Conservation (phyloP, 2,888 invertebrate species). For the Apoderus coryli region DNA sequence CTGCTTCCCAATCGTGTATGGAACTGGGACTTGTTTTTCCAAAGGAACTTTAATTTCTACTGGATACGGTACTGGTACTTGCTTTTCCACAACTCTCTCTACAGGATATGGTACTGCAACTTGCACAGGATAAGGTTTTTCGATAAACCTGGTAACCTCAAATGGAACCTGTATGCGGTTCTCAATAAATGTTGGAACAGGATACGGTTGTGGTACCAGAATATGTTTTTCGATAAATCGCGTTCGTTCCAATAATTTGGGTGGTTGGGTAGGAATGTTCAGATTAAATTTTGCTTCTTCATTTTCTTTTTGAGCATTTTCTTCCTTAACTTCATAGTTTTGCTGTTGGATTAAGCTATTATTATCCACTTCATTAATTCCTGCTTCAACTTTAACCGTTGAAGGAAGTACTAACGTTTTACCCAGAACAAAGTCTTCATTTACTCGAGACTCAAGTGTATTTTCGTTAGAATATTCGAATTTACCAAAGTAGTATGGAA, state of each 20-base stretch:
- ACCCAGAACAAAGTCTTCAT: constrained; percentile 34
- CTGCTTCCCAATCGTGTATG: constrained; percentile 10
- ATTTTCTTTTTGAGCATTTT: constrained; percentile 4
- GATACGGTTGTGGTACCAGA: constrained; percentile 19
- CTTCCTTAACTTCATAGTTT: not conserved
- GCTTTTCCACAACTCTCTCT: constrained; percentile 44
- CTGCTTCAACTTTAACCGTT: not conserved
- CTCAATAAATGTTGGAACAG: constrained; percentile 31
- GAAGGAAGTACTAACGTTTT: constrained; percentile 27
- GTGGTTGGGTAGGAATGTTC: constrained; percentile 21
- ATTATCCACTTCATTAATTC: not conserved
- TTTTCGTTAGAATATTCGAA: constrained; percentile 27
- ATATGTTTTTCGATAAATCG: constrained; percentile 30
- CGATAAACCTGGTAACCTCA: constrained; percentile 38
- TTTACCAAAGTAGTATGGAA: constrained; percentile 38
- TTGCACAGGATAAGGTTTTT: constrained; percentile 30
- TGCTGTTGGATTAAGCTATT: not conserved
- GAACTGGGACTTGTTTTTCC: constrained; percentile 17
- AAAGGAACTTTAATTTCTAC: constrained; percentile 17
- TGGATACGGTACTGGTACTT: constrained; percentile 36
- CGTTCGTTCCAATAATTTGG: constrained; percentile 25
- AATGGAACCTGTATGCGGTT: constrained; percentile 36
- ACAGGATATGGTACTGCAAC: constrained; percentile 31
- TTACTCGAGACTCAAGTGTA: constrained; percentile 23
- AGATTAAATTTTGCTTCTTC: constrained; percentile 21